Evolutionary conservation across 92 coral and sea anemone genomes (phyloP).

Genomic region (Zoanthus sansibaricus): DNA sequence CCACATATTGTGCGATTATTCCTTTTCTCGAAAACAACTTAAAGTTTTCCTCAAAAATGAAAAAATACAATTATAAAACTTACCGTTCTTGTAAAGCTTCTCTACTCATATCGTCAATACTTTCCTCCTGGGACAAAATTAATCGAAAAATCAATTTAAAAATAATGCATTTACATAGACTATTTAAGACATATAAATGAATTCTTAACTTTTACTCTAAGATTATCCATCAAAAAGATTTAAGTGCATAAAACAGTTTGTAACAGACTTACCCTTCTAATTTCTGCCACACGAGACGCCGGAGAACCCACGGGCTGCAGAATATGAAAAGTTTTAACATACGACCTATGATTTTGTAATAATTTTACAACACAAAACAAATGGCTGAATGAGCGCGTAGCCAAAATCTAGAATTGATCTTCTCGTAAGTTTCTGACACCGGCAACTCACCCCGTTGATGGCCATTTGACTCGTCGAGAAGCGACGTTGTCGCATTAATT

Average conservation of each 20-base stretch:
- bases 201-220: neutral
- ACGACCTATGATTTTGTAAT: neutral
- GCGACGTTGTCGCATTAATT: conserved; percentile 89
- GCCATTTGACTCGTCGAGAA: conserved; percentile 87
- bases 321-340: conserved; percentile 13
- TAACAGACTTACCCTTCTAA: conserved; percentile 73
- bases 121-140: conserved; percentile 61
- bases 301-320: conserved; percentile 85
- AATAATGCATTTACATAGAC: neutral
- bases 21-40: neutral
- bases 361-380: neutral
- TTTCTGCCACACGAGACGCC: conserved; percentile 91
- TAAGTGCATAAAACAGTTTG: conserved; percentile 1
- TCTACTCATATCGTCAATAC: conserved; percentile 79
- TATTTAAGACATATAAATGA: neutral
- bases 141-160: neutral
- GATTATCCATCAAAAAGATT: neutral
- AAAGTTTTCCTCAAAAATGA: neutral
- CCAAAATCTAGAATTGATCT: neutral
- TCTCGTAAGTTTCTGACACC: neutral
- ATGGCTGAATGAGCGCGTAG: neutral
- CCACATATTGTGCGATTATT: neutral
- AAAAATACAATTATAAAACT: neutral
- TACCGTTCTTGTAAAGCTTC: conserved; percentile 81
- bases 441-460: conserved; percentile 61